Evolutionary conservation across 2,113 vertebrate species (phyloP).

Genomic region (Podarcis cretensis): DNA sequence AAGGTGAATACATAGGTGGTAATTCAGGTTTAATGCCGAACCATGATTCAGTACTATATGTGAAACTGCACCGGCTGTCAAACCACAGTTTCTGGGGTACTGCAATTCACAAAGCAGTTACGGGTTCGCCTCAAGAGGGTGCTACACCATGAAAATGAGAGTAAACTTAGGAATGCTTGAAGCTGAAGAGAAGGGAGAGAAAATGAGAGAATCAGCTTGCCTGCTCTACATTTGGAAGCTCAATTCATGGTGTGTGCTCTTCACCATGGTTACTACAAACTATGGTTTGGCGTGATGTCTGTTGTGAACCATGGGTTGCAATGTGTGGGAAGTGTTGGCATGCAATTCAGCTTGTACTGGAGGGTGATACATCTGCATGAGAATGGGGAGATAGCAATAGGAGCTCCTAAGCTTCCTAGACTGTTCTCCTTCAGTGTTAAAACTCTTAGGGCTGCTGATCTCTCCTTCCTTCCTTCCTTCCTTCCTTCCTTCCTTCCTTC

Average conservation of each 20-base stretch:
- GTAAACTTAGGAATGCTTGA: neutral
- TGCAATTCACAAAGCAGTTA: neutral
- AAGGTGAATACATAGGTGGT: neutral
- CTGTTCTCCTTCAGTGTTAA: too few relatives aligned
- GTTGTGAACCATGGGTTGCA: too few relatives aligned
- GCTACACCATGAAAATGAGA: neutral
- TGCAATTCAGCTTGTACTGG: too few relatives aligned
- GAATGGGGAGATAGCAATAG: too few relatives aligned
- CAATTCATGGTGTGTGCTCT: neutral
- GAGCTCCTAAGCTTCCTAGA: too few relatives aligned
- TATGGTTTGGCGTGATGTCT: neutral
- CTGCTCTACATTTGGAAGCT: neutral
- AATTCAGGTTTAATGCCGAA: neutral
- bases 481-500: too few relatives aligned
- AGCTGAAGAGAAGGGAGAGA: neutral
- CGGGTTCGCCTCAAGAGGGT: neutral
- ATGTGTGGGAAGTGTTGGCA: too few relatives aligned
- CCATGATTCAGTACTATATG: neutral
- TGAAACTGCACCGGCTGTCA: neutral
- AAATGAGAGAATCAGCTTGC: neutral
- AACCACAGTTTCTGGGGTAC: neutral
- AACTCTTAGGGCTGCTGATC: too few relatives aligned
- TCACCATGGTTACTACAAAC: neutral
- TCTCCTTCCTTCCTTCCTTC: too few relatives aligned
- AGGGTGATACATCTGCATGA: too few relatives aligned